Percentiles rank a stretch among this genome's conserved stretches.
These are phyloP conservation scores for Embidobia sp. DNA, from an alignment of 2,888 invertebrate species.

Conservation along the genomic window DNA sequence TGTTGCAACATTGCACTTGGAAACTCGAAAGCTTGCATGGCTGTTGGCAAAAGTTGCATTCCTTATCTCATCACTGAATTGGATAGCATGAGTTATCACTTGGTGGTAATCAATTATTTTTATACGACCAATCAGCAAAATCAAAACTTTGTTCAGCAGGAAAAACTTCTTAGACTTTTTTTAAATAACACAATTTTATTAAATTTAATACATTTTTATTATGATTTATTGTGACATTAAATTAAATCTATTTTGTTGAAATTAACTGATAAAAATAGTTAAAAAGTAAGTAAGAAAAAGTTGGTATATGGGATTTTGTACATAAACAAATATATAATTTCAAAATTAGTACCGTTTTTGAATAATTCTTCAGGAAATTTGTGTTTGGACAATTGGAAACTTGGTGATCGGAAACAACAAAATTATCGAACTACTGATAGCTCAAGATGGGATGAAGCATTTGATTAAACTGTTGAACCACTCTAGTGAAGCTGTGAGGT, in stretches of 20 bases:
- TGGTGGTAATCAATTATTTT: constrained; percentile 69
- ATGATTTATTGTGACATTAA: too few relatives aligned
- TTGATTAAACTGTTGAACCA: constrained; percentile 69
- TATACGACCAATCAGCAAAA: not conserved
- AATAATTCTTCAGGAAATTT: constrained; percentile 76
- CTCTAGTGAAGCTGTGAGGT: constrained; percentile 68
- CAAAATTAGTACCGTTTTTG: too few relatives aligned
- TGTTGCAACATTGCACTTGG: constrained; percentile 84
- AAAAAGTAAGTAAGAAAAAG: too few relatives aligned
- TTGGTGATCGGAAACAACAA: constrained; percentile 72
- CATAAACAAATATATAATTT: too few relatives aligned
- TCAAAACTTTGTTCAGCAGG: too few relatives aligned
- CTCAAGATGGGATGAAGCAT: constrained; percentile 75
- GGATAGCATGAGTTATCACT: constrained; percentile 76
- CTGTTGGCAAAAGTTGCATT: constrained; percentile 82
- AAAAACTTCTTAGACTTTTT: too few relatives aligned
- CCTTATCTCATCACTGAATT: constrained; percentile 82
- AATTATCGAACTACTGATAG: constrained; percentile 74
- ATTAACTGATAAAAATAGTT: too few relatives aligned
- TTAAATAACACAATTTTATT: too few relatives aligned
- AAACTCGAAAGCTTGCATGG: constrained; percentile 80
- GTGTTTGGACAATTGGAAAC: constrained; percentile 79
- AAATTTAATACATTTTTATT: too few relatives aligned
- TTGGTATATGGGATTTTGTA: too few relatives aligned
- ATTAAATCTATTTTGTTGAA: too few relatives aligned